Evolutionary conservation across 1,140 invertebrate species (phyloP).

Genomic region (Habropoda laboriosa): DNA sequence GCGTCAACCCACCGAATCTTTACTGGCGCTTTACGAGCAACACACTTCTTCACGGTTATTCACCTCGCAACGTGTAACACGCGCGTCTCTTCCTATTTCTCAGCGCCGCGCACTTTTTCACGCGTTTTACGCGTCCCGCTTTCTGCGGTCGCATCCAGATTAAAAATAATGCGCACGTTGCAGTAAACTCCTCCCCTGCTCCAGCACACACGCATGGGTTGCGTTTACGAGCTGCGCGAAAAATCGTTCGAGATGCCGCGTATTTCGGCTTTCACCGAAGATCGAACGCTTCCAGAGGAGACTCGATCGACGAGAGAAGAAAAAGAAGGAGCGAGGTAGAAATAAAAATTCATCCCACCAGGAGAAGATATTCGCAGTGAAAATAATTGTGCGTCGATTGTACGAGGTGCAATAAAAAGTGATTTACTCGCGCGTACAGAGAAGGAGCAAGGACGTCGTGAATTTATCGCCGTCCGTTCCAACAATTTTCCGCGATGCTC

Average conservation of each 20-base stretch:
- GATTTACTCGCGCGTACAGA: not conserved
- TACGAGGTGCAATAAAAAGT: not conserved
- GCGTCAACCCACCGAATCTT: not conserved
- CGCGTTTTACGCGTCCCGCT: not conserved
- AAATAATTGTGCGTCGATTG: not conserved
- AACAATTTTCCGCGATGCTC: not conserved
- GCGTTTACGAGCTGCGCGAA: not conserved
- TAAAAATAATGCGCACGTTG: not conserved
- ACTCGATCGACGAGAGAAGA: not conserved
- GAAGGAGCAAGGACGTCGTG: not conserved
- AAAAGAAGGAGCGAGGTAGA: not conserved
- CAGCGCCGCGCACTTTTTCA: not conserved
- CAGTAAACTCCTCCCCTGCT: not conserved
- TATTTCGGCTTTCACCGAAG: too few species aligned
- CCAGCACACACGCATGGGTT: not conserved
- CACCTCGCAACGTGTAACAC: slow-evolving; percentile 10
- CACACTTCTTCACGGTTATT: slow-evolving; percentile 30
- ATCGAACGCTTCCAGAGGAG: too few species aligned
- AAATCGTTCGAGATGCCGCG: too few species aligned
- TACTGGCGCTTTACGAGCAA: slow-evolving; percentile 12
- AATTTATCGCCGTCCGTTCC: not conserved
- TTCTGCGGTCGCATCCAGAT: not conserved
- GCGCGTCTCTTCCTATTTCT: not conserved
- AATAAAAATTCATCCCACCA: too few species aligned
- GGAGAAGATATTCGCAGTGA: not conserved